Evolutionary conservation across 2,113 vertebrate genomes (phyloP).

Genomic region (Chloropsis hardwickii): DNA sequence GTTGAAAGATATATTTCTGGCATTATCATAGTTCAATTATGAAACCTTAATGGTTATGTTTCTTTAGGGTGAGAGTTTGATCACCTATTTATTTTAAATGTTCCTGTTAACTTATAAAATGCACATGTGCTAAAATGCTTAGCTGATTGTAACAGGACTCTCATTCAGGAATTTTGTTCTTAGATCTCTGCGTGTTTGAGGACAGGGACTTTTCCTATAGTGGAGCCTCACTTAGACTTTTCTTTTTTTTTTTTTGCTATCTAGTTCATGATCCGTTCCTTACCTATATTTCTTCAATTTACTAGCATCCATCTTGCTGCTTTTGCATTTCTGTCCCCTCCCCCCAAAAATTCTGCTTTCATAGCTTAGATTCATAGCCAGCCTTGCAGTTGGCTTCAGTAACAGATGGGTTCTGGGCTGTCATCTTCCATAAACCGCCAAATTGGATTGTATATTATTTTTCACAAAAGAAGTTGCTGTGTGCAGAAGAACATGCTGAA

Average conservation of each 20-base stretch:
- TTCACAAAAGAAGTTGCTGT: background rate
- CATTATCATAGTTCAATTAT: background rate
- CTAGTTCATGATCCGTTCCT: background rate
- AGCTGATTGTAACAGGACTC: background rate
- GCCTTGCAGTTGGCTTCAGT: background rate
- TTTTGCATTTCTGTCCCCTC: background rate
- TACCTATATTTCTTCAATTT: background rate
- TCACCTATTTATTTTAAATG: background rate
- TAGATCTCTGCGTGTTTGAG: background rate
- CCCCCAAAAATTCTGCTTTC: background rate
- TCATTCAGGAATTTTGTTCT: background rate
- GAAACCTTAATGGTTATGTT: background rate
- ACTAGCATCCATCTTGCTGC: background rate
- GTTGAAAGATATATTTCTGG: background rate
- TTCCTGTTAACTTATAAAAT: background rate
- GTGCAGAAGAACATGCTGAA: background rate
- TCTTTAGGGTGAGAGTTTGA: background rate
- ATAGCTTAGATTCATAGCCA: background rate
- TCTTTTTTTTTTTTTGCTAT: background rate
- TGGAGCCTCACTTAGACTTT: background rate
- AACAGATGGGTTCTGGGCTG: slow-evolving; percentile 24
- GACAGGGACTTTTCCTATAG: background rate
- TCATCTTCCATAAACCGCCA: background rate
- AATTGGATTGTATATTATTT: background rate
- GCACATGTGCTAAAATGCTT: background rate